Base-by-base conservation (phyloP, 2,113 vertebrate species). In the Corvus cornix region DNA sequence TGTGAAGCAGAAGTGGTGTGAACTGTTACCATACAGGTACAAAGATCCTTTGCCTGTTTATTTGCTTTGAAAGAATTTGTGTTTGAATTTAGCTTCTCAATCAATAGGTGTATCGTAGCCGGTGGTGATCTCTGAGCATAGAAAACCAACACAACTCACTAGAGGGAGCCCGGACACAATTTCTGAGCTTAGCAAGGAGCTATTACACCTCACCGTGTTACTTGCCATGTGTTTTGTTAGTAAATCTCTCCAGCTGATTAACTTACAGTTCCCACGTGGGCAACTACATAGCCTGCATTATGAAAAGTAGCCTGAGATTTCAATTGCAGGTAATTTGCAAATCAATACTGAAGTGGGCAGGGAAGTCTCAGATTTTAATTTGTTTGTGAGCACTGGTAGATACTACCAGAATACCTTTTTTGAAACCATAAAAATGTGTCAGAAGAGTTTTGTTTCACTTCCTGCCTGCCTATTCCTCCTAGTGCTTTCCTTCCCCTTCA, bases 141-240 rank as follows among this genome's bases (percentile, higher is more conserved):
- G 46, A 43, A 93, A 77, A 30, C 18, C 35, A 69, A 41, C 9
- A 27, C 16, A n/a, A 9, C 7, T 77, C 95, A 48, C 93, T 92
- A 96, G 95, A 94, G 93, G 95, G 95, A 95, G 96, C 92, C 60
- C 85, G 64, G 78, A 49, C 81, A 89, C 56, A 51, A 77, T 62
- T 80, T 55, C 72, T 51, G 74, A 58, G 55, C 19, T 22, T 26
- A 16, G 37, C 35, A 30, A 58, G 28, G 27, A 0, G 26, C 51
- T 43, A 1, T 33, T 13, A 2, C 1, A 16, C 8, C 14, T 82
- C 73, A 24, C 20, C 3, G 11, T 39, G 21, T 10, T 19, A 20
- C 17, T 21, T 35, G 19, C 15, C 10, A 13, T 5, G 24, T 10
- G 9, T 70, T 62, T 39, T 30, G 21, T 13, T 3, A 2, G 37